Conservation (phyloP, 2,113 vertebrate genomes). For the Leiothrix lutea region DNA sequence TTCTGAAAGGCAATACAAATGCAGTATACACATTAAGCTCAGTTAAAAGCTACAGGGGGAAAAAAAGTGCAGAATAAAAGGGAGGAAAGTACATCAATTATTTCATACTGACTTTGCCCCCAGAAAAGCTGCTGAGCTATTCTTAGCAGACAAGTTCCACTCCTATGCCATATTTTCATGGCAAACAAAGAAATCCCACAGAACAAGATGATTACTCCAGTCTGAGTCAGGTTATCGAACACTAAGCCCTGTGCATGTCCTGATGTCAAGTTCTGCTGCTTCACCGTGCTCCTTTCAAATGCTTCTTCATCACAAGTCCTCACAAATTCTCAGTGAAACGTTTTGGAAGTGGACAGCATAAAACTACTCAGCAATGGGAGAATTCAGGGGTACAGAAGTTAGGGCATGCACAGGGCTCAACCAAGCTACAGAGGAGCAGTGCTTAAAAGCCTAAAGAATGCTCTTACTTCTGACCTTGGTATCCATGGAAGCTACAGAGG, state of each 20-base stretch:
- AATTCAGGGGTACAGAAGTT: neutral
- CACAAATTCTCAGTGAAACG: neutral
- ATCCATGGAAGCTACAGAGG: neutral
- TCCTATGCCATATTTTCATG: neutral
- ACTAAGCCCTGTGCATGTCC: neutral
- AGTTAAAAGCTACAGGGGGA: neutral
- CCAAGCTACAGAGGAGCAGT: neutral
- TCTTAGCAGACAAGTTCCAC: neutral
- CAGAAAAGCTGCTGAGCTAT: neutral
- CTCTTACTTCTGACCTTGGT: neutral
- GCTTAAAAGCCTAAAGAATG: neutral
- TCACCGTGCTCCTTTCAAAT: neutral
- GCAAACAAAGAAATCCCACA: neutral
- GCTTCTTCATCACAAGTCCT: accelerated
- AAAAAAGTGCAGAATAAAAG: neutral
- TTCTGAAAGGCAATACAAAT: neutral
- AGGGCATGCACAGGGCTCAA: accelerated
- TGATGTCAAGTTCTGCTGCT: neutral
- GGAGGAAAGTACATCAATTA: neutral
- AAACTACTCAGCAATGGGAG: neutral
- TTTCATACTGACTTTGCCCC: neutral
- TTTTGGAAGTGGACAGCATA: accelerated
- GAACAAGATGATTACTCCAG: accelerated
- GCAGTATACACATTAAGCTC: accelerated
- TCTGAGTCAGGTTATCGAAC: neutral